A percentile compares a stretch with the other conserved stretches of the same genome.
These are phyloP conservation scores for Adelphocoris suturalis DNA, from an alignment of 2,888 invertebrate species.

Conservation along the genomic window DNA sequence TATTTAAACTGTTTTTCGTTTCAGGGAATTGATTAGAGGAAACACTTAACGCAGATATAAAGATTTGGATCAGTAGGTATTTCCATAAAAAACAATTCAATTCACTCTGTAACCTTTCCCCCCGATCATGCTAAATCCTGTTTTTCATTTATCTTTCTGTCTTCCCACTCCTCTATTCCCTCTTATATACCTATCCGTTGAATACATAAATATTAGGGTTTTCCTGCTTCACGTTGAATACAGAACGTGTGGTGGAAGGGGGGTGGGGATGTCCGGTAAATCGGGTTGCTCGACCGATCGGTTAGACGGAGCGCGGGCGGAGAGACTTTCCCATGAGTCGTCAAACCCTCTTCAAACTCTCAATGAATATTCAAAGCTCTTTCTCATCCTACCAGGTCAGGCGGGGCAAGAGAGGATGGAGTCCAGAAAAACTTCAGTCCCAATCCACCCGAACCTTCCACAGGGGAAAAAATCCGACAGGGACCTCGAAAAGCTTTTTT, in stretches of 20 bases:
- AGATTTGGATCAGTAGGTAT: neutral
- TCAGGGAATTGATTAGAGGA: too few species aligned
- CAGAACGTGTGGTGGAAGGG: neutral
- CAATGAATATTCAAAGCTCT: slow-evolving; percentile 59
- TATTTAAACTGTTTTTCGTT: too few species aligned
- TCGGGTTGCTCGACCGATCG: slow-evolving; percentile 6
- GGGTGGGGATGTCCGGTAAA: slow-evolving; percentile 36
- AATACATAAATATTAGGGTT: slow-evolving; percentile 1
- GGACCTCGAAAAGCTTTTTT: slow-evolving; percentile 21
- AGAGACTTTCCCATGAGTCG: slow-evolving; percentile 52
- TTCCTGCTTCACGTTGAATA: slow-evolving; percentile 9
- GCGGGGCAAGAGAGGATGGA: slow-evolving; percentile 18
- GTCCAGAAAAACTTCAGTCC: slow-evolving; percentile 6
- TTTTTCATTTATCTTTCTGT: neutral
- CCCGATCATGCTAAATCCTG: neutral
- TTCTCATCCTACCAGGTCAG: slow-evolving; percentile 29
- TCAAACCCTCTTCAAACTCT: slow-evolving; percentile 61
- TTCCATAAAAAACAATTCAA: neutral
- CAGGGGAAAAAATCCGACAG: neutral
- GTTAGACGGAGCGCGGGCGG: neutral
- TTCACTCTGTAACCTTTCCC: neutral
- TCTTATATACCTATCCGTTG: neutral
- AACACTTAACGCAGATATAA: neutral
- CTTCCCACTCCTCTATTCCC: too few species aligned
- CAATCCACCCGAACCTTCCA: neutral